These are phyloP conservation scores for Sula dactylatra DNA, from an alignment of 2,113 vertebrate genomes.

Conservation along the genomic window DNA sequence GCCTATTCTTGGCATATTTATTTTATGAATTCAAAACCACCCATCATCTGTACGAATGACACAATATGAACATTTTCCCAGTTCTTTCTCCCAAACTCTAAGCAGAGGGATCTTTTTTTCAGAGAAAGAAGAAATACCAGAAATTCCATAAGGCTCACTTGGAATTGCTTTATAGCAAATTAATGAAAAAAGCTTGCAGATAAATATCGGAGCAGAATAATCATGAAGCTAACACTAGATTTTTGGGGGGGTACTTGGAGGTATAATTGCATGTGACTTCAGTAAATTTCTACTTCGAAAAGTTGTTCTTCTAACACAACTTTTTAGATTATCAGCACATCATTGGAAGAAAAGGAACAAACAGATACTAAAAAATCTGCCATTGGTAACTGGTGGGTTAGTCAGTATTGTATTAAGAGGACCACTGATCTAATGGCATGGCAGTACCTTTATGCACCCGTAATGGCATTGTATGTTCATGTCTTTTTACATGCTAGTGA, in stretches of 20 bases:
- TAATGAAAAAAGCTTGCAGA: not conserved
- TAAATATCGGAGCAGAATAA: not conserved
- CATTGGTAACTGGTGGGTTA: not conserved
- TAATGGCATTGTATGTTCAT: not conserved
- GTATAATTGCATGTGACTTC: not conserved
- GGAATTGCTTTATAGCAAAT: not conserved
- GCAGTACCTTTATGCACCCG: not conserved
- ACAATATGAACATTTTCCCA: not conserved
- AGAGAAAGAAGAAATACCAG: not conserved
- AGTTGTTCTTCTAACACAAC: not conserved
- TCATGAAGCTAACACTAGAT: not conserved
- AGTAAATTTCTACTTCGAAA: not conserved
- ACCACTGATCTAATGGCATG: not conserved
- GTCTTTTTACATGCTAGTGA: not conserved
- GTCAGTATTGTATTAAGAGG: not conserved
- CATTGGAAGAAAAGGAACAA: not conserved
- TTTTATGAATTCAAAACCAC: not conserved
- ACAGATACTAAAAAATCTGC: not conserved
- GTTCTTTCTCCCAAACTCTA: not conserved
- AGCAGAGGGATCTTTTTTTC: not conserved
- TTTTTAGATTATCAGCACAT: not conserved
- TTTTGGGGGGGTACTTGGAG: not conserved
- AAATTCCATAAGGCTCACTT: not conserved
- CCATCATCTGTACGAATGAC: not conserved
- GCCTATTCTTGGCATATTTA: not conserved